Evolutionary conservation across 2,113 vertebrate genomes (phyloP).

Genomic region (Strix uralensis): DNA sequence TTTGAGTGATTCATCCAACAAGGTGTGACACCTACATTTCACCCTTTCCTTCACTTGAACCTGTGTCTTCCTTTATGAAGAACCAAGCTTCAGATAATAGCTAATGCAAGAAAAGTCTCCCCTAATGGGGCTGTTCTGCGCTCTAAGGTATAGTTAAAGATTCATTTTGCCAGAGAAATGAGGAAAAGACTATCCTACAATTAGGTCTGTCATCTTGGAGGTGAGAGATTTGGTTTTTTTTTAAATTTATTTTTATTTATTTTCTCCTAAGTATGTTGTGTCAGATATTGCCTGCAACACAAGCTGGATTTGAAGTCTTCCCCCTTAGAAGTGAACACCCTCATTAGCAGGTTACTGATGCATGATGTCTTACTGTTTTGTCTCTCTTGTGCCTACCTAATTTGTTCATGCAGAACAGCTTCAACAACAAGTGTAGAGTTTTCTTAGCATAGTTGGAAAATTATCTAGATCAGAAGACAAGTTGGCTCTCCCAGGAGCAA

Average conservation of each 20-base stretch:
- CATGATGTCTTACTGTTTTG: background rate
- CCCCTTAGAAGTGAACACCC: background rate
- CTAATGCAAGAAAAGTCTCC: background rate
- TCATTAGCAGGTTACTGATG: background rate
- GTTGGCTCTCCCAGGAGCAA: background rate
- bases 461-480: background rate
- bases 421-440: background rate
- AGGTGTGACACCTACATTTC: background rate
- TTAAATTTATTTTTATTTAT: background rate
- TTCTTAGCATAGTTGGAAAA: background rate
- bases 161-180: background rate
- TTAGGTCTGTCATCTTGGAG: background rate
- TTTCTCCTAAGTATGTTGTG: background rate
- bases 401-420: background rate
- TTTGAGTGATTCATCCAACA: background rate
- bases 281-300: background rate
- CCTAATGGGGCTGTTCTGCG: background rate
- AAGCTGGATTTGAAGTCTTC: background rate
- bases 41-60: background rate
- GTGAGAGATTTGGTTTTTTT: background rate
- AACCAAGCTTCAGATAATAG: background rate
- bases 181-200: background rate
- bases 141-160: background rate
- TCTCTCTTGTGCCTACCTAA: background rate
- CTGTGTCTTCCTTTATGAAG: background rate